Base-by-base conservation (phyloP, 2,113 vertebrate species). In the Potamarius usumacintae region DNA sequence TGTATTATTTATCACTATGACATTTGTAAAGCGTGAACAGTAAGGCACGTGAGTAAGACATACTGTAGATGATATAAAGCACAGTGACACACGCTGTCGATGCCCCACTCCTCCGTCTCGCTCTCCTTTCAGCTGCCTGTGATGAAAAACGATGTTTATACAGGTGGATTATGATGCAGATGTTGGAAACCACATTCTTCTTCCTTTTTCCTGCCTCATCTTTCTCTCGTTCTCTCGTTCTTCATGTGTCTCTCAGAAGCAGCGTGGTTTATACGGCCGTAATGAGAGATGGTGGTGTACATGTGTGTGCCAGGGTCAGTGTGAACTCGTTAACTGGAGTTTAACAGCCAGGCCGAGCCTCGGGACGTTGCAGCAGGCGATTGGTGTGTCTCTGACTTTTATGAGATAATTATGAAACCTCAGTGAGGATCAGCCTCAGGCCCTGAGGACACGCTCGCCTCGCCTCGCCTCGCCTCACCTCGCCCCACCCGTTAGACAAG, bases 101-200 rank as follows among this genome's bases (percentile, higher is more conserved):
- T 53, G 0, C 52, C 52, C 52, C 58, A 15, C 67, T 79, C 74
- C 34, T 25, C 84, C 72, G 52, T 86, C 42, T 85, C 82, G 86
- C 90, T 90, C 84, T 80, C 77, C 42, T 85, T 86, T 71, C 71
- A 27, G 85, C 84, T 89, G 90, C 85, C 87, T 79, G n/a, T 67
- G 80, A 93, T 94, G 92, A 94, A 92, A 93, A 93, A 94, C 90
- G 0, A 87, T 95, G 94, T 95, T 96, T 94, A 92, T 90, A 92
- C 95, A 96, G 94, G 93, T 95, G 95, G 93, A 90, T 94, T 76
- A 82, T 86, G 83, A 93, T 92, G 88, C 65, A 84, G 91, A 92
- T 90, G 90, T 91, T 94, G 92, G 91, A 93, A 95, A 93, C 91
- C 85, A 69, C 92, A 92, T 94, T 93, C 84, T 92, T 91, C 89